Percentiles rank a stretch among this genome's conserved stretches.
These are phyloP conservation scores for Myotis lucifugus DNA, from an alignment of 2,113 vertebrate genomes.

Conservation along the genomic window DNA sequence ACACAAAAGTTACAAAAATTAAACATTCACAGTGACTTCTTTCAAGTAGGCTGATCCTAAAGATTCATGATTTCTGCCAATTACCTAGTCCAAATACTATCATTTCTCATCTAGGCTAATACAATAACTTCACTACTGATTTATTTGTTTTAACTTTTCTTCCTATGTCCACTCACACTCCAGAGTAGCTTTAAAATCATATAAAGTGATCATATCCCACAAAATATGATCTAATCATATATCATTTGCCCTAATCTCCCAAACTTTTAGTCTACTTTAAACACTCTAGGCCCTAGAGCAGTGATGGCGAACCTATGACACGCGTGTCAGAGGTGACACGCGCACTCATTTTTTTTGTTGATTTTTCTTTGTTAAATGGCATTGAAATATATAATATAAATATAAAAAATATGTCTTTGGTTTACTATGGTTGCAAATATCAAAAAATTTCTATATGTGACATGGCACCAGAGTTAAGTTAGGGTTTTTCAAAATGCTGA, in stretches of 20 bases:
- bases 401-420: too few relatives aligned
- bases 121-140: not conserved
- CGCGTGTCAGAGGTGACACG: too few relatives aligned
- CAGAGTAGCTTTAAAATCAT: not conserved
- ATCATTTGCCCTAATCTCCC: not conserved
- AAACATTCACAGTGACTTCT: not conserved
- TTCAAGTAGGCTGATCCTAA: not conserved
- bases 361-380: too few relatives aligned
- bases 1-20: not conserved
- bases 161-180: not conserved
- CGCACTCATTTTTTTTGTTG: too few relatives aligned
- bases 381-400: too few relatives aligned
- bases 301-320: too few relatives aligned
- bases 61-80: not conserved
- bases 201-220: not conserved
- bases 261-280: not conserved
- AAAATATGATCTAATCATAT: not conserved
- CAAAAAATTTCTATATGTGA: too few relatives aligned
- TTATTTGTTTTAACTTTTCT: not conserved
- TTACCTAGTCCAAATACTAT: not conserved
- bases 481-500: too few relatives aligned
- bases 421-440: too few relatives aligned
- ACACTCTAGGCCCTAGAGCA: not conserved
- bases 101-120: not conserved
- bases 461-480: too few relatives aligned